A percentile compares a stretch with the other conserved stretches of the same genome.
phyloP scores from a whole-genome alignment of 2,888 invertebrate genomes.

The Agriopis leucophaearia region DNA sequence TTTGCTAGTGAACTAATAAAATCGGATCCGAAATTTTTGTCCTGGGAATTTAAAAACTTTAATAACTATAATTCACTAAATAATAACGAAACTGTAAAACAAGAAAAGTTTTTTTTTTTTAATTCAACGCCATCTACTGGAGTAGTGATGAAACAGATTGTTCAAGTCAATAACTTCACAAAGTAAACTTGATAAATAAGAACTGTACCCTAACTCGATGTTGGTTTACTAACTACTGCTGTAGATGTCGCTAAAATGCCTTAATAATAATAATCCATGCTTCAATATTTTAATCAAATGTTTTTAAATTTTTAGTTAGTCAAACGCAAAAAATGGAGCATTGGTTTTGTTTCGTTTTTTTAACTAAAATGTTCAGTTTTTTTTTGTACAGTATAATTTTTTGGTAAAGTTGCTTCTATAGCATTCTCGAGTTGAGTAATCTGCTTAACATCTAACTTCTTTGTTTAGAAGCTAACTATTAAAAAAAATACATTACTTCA shows the following conservation, averaged over 20 bases:
- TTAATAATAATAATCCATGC: background rate
- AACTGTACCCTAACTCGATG: background rate
- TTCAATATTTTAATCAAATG: no score
- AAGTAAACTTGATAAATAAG: background rate
- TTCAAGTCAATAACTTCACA: background rate
- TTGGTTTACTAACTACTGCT: background rate
- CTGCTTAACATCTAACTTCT: no score
- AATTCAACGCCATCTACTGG: slow-evolving; percentile 6
- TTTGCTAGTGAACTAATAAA: background rate
- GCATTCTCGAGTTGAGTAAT: no score
- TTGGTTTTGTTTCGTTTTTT: no score
- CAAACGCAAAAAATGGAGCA: no score
- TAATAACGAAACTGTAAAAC: background rate
- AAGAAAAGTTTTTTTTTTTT: background rate
- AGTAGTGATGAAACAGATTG: background rate
- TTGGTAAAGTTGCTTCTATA: no score
- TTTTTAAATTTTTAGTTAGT: no score
- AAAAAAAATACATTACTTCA: no score
- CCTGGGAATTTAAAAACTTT: background rate
- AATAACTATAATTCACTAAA: background rate
- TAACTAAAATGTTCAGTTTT: no score
- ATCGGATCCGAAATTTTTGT: background rate
- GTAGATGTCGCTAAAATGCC: slow-evolving; percentile 9
- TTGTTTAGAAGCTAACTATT: no score
- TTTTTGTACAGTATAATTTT: no score